These are phyloP conservation scores for Hylaeus anthracinus DNA, from an alignment of 1,140 invertebrate species.

Conservation along the genomic window DNA sequence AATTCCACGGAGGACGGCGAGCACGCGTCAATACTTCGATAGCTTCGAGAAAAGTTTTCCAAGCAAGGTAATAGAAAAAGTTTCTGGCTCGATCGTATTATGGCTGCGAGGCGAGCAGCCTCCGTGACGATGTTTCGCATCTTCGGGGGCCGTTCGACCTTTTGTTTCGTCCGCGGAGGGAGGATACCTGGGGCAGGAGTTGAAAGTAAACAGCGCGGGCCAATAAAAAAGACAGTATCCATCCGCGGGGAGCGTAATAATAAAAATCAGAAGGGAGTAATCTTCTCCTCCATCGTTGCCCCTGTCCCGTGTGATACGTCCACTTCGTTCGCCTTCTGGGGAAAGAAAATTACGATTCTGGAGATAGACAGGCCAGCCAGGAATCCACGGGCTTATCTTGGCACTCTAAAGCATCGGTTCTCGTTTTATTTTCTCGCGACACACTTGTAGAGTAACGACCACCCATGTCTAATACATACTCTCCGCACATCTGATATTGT, in stretches of 20 bases:
- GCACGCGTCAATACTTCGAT: constrained; percentile 40
- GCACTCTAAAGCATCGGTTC: too few relatives aligned
- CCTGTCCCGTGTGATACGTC: neutral
- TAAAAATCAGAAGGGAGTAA: constrained; percentile 21
- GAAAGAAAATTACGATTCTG: neutral
- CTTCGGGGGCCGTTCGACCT: constrained; percentile 17
- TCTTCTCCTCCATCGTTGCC: neutral
- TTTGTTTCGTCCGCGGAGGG: constrained; percentile 6
- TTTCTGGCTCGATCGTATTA: constrained; percentile 46
- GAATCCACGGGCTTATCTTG: neutral
- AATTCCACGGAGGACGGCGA: neutral
- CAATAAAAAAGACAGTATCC: constrained; percentile 24
- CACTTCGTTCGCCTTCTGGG: constrained; percentile 4
- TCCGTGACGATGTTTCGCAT: constrained; percentile 28
- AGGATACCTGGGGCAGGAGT: neutral
- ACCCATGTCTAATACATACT: too few relatives aligned
- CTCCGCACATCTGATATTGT: too few relatives aligned
- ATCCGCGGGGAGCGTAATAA: constrained; percentile 8
- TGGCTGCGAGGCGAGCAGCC: constrained; percentile 19
- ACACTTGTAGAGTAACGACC: too few relatives aligned
- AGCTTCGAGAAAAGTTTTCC: constrained; percentile 38
- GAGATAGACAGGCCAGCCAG: neutral
- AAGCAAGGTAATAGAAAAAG: constrained; percentile 58
- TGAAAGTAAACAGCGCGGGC: neutral
- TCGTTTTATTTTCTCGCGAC: too few relatives aligned